Base-by-base conservation (phyloP, 2,797 vertebrate genomes). In the Brachyalestes nurse region DNA sequence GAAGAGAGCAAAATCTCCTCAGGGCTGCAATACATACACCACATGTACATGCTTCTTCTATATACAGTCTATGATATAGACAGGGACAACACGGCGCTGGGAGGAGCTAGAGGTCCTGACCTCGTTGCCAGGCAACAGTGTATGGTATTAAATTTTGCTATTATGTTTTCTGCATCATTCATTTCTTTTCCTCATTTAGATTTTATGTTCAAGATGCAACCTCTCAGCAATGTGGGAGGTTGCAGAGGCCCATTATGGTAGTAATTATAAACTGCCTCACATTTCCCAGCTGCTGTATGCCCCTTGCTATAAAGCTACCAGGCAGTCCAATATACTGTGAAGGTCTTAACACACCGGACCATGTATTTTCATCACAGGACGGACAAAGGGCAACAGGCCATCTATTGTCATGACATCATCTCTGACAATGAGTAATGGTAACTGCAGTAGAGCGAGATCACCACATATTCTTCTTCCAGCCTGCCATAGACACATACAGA, bases 231-330 rank as follows among this genome's bases (percentile, higher is more conserved):
- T 42, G 61, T 61, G 38, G 34, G 34, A 34, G 34, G 77, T 42
- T 42, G 40, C 77, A 78, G 61, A 74, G 16, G 67, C 67, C 71
- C 28, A 66, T 83, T 79, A 79, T 69, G 42, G 65, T 25, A 21
- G 10, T 62, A 25, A 34, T 62, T 23, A 25, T 19, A 60, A 60
- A 47, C 2, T 57, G n/a, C 62, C 49, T 77, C 53, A 66, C 17
- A 10, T 73, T 58, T 77, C 21, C 69, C 79, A 82, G 82, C 77
- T 82, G 66, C 49, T 73, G 14, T 61, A 42, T 7, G 19, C 21
- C 65, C 58, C 71, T 67, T 77, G 21, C 10, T 40, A 60, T 55
- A 10, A 60, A 73, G 75, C 55, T n/a, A 53, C 71, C 81, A 82
- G 34, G 2, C 34, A 2, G 75, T 76, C 67, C 6, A 28, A 47